These are phyloP conservation scores for Podarcis muralis DNA, from an alignment of 2,113 vertebrate genomes.

Conservation along the genomic window DNA sequence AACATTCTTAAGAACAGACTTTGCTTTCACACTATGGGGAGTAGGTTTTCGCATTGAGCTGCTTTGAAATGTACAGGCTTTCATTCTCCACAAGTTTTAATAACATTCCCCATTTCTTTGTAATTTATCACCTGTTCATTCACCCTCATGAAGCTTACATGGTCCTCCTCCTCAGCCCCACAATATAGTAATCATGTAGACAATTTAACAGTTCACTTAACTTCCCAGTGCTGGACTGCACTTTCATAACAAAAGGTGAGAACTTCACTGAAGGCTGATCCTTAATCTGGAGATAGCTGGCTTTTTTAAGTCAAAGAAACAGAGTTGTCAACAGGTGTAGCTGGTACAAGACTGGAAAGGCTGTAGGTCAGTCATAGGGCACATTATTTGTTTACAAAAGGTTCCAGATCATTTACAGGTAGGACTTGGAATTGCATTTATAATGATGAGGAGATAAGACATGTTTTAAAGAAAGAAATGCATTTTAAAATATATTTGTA, in stretches of 20 bases:
- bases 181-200: conserved; percentile 36
- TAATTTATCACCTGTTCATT: conserved; percentile 42
- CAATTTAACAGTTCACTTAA: conserved; percentile 50
- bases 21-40: conserved; percentile 2
- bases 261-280: conserved; percentile 49
- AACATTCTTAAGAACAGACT: conserved; percentile 33
- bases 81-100: conserved; percentile 41
- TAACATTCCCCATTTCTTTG: conserved; percentile 4
- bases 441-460: too few relatives aligned
- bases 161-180: conserved; percentile 11
- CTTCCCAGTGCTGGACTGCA: conserved; percentile 25
- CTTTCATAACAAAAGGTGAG: conserved; percentile 23
- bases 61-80: conserved; percentile 29
- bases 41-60: conserved; percentile 18
- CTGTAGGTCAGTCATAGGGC: not conserved
- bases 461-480: too few relatives aligned
- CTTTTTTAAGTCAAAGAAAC: conserved; percentile 31
- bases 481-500: too few relatives aligned
- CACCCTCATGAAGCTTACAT: conserved; percentile 28
- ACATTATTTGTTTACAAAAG: not conserved
- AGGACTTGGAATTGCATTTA: not conserved
- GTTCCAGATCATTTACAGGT: not conserved
- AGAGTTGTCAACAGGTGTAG: conserved; percentile 11
- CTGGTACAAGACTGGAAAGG: conserved; percentile 8
- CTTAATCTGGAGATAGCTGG: conserved; percentile 3